Conservation (phyloP, 2,113 vertebrate species). For the Lophochroa leadbeateri region DNA sequence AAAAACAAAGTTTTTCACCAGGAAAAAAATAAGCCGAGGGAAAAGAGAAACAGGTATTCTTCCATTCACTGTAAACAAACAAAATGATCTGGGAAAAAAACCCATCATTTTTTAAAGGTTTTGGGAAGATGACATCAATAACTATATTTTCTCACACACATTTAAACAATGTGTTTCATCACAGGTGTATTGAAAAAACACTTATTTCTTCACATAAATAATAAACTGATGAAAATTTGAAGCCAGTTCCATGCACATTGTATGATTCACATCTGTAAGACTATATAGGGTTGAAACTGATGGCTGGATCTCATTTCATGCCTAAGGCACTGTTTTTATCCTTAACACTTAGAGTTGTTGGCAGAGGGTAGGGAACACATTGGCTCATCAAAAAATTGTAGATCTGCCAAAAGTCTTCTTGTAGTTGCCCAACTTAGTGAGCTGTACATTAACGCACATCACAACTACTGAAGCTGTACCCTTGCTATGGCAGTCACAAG, state of each 20-base stretch:
- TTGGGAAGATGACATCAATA: not conserved
- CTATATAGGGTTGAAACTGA: not conserved
- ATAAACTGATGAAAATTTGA: not conserved
- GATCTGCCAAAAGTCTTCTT: not conserved
- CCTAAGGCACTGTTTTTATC: not conserved
- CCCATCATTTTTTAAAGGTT: not conserved
- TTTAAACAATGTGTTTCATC: not conserved
- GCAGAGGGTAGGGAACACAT: not conserved
- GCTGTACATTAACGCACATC: rapidly evolving
- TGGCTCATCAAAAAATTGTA: not conserved
- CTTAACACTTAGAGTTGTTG: not conserved
- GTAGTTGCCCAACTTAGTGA: not conserved
- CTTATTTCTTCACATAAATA: not conserved
- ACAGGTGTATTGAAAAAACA: not conserved
- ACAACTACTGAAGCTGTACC: not conserved
- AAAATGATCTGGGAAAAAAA: not conserved
- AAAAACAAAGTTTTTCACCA: not conserved
- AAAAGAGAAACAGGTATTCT: not conserved
- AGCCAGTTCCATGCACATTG: not conserved
- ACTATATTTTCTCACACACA: not conserved
- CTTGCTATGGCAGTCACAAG: not conserved
- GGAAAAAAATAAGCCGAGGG: not conserved
- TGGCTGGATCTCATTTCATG: not conserved
- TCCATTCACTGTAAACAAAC: not conserved
- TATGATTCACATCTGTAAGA: not conserved